These are phyloP conservation scores for Halcyon leucocephala DNA, from an alignment of 2,797 vertebrate species.

Conservation along the genomic window DNA sequence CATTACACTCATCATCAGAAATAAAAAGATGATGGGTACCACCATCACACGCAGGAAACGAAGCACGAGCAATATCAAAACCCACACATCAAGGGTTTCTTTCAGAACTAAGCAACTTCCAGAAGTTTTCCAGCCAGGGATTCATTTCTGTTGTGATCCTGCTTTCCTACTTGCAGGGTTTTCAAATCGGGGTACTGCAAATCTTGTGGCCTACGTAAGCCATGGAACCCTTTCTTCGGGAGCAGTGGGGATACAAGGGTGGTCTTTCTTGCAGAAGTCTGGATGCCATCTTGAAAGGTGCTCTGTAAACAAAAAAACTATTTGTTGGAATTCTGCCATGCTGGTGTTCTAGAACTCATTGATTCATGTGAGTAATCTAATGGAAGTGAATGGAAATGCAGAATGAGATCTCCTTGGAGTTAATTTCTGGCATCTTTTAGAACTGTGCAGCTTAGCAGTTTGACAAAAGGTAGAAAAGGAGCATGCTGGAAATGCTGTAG, in stretches of 20 bases:
- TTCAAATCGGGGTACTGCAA: background rate
- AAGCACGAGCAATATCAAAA: background rate
- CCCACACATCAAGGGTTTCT: background rate
- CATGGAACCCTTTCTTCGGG: background rate
- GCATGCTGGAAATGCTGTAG: background rate
- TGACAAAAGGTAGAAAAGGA: background rate
- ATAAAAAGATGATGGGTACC: background rate
- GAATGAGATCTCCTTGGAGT: background rate
- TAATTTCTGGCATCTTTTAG: background rate
- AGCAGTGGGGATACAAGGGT: background rate
- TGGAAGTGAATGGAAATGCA: background rate
- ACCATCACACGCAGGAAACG: background rate
- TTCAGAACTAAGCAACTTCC: background rate
- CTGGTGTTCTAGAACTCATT: background rate
- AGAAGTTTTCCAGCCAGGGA: background rate
- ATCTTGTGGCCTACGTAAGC: background rate
- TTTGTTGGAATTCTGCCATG: background rate
- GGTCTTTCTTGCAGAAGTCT: rapidly evolving
- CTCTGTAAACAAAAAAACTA: background rate
- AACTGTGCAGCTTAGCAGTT: background rate
- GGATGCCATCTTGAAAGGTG: background rate
- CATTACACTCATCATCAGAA: background rate
- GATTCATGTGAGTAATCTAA: background rate
- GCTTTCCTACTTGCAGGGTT: background rate
- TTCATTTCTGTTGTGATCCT: background rate